These are phyloP conservation scores for Sussaba pulchella DNA, from an alignment of 2,888 invertebrate species.

Conservation along the genomic window DNA sequence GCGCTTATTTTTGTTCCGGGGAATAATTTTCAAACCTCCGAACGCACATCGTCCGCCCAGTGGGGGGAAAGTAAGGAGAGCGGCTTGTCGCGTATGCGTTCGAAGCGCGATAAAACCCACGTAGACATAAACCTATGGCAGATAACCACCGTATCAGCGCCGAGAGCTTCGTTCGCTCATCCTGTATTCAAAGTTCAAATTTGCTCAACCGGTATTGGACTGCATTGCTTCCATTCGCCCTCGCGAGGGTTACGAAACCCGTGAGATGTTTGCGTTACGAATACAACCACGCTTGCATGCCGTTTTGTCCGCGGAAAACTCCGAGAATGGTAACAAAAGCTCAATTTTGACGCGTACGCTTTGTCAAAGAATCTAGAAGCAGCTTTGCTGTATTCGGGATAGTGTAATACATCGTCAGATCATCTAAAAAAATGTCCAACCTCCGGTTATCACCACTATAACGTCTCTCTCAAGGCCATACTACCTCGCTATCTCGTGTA, in stretches of 20 bases:
- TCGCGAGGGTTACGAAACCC: constrained; percentile 2
- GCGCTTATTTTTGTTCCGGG: constrained; percentile 10
- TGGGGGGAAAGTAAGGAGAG: not conserved
- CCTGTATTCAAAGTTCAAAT: constrained; percentile 42
- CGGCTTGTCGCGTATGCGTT: not conserved
- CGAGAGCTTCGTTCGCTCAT: constrained; percentile 30
- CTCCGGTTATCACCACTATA: not conserved
- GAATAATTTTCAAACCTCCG: constrained; percentile 24
- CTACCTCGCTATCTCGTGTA: not conserved
- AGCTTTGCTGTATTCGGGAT: no score
- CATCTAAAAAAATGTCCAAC: not conserved
- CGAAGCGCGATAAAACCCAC: constrained; percentile 40
- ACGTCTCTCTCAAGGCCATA: not conserved
- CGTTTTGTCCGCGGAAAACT: not conserved
- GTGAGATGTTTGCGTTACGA: not conserved
- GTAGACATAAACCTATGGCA: constrained; percentile 29
- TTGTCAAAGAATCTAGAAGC: not conserved
- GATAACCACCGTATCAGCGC: constrained; percentile 14
- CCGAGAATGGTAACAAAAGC: not conserved
- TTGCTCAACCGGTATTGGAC: constrained; percentile 14
- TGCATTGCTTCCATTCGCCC: constrained; percentile 1
- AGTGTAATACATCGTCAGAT: no score
- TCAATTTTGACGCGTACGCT: not conserved
- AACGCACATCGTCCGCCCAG: constrained; percentile 18
- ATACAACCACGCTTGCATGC: constrained; percentile 3